A percentile compares a stretch with the other conserved stretches of the same genome.
Evolutionary conservation across 2,113 vertebrate genomes (phyloP).

Genomic region (Tragelaphus buxtoni): DNA sequence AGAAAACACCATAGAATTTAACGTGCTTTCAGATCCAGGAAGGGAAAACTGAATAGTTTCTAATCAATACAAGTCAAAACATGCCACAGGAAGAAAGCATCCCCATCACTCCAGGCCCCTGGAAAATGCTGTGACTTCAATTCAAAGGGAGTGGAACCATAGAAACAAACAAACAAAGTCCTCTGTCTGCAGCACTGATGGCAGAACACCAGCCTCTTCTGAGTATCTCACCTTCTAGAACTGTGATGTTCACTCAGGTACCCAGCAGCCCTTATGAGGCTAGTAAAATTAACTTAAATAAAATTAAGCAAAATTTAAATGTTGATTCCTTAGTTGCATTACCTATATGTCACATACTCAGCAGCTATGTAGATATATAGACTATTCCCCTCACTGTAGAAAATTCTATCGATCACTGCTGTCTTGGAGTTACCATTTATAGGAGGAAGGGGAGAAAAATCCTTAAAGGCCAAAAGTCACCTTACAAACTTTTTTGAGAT

Average conservation of each 20-base stretch:
- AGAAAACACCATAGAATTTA: not conserved
- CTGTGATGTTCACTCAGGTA: not conserved
- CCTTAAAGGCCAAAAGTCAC: not conserved
- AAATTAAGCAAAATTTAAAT: not conserved
- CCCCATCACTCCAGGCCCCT: not conserved
- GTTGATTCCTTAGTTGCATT: not conserved
- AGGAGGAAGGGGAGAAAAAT: not conserved
- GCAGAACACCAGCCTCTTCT: not conserved
- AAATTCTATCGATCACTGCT: not conserved
- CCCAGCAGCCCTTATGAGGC: not conserved
- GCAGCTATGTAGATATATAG: rapidly evolving
- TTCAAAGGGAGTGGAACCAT: rapidly evolving
- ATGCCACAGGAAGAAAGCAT: not conserved
- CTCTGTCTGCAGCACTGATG: rapidly evolving
- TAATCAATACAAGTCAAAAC: not conserved
- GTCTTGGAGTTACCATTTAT: not conserved
- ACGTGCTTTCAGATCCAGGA: not conserved
- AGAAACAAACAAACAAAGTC: too few species aligned
- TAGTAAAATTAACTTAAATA: not conserved
- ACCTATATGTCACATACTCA: not conserved
- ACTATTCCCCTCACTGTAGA: not conserved
- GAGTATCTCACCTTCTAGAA: not conserved
- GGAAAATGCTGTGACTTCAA: not conserved
- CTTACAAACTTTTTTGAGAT: not conserved
- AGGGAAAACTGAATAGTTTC: not conserved